Base-by-base conservation (phyloP, 2,888 invertebrate species). In the Thyatira batis region DNA sequence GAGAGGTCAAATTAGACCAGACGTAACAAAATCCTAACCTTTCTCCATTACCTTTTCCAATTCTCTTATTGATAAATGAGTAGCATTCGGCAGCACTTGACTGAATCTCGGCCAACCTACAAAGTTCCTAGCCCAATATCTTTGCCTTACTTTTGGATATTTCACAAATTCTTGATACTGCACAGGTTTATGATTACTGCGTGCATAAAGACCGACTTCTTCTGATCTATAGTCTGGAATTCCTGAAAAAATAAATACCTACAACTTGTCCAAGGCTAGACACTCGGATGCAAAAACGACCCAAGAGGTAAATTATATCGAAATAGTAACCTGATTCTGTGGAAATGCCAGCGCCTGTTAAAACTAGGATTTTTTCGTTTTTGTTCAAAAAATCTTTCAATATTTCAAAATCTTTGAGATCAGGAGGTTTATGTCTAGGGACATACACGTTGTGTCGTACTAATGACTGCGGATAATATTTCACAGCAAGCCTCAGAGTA, bases 41-140 rank as follows among this genome's bases (percentile, higher is more conserved):
- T 17, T 30, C 5, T 20, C n/a, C 2, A 46, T 33, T 79, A 90
- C 89, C 67, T 93, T 88, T 87, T 98, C 97, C 80, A 98, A 94
- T 27, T 95, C 85, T 45, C 94, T 94, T 27, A 99, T 78, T 9
- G 94, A 91, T 52, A 91, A 78, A 87, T 99, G 99, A 4, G 94
- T 94, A 0, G 79, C 74, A 85, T 99, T 99, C 2, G 98, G 98
- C 76, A 94, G 84, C 11, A 95, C 92, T 17, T 91, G 84, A 20
- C 97, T 97, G 84, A 99, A 98, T 57, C 93, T 92, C 20, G 95
- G 94, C 99, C 99, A 99, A 0, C 97, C 99, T 10, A 98, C 93
- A 86, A 95, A 99, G 87, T 99, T 99, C 63, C 99, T 93, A 0
- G 99, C 98, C 99, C 99, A 99, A 79, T 98, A 99, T 52, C 98